A percentile compares a stretch with the other conserved stretches of the same genome.
These are phyloP conservation scores for Rhaphigaster nebulosa DNA, from an alignment of 2,888 invertebrate genomes.

Conservation along the genomic window DNA sequence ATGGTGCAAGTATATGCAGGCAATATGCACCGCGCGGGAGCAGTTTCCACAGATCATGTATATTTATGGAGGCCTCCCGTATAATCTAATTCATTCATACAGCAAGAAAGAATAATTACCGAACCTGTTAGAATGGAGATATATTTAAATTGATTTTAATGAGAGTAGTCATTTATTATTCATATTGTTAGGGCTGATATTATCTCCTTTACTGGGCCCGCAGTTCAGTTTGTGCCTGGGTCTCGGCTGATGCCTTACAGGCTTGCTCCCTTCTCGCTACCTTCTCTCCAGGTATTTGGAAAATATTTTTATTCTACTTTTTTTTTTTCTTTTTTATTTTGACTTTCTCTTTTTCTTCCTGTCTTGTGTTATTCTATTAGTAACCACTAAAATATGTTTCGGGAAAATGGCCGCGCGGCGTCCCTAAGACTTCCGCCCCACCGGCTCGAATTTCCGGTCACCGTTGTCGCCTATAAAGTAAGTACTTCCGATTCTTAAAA, in stretches of 20 bases:
- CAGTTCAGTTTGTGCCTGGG: conserved; percentile 41
- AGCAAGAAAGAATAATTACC: conserved; percentile 59
- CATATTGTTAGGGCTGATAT: conserved; percentile 59
- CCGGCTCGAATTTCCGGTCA: not conserved
- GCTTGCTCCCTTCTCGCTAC: not conserved
- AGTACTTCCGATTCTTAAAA: not conserved
- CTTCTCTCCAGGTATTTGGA: conserved; percentile 23
- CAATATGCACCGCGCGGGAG: conserved; percentile 36
- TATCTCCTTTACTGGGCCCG: conserved; percentile 52
- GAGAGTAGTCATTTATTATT: conserved; percentile 58
- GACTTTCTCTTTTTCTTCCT: not conserved
- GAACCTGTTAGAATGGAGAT: conserved; percentile 57
- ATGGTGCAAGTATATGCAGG: conserved; percentile 24
- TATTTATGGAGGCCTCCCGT: conserved; percentile 53
- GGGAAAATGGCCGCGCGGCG: not conserved
- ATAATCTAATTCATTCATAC: conserved; percentile 56
- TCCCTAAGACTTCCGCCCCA: not conserved
- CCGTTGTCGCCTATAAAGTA: not conserved
- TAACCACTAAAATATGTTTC: not conserved
- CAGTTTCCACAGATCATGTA: conserved; percentile 53
- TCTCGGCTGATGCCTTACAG: not conserved
- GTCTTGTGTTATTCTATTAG: not conserved
- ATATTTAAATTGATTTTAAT: conserved; percentile 61
- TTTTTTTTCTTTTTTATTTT: not conserved
- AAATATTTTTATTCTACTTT: not conserved